These are phyloP conservation scores for human DNA, from an alignment of 2,113 vertebrate genomes.

Conservation along the genomic window GRCh38 chr5:54717501-54718000, in stretches of 20 bases:
- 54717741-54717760: neutral
- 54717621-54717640: neutral
- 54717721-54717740: neutral
- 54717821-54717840: neutral
- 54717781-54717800: neutral
- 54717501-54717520: neutral
- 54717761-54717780: neutral
- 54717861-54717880: neutral
- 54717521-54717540: neutral
- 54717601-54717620: neutral
- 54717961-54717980: neutral
- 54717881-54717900: neutral
- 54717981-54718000: neutral
- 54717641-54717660: neutral
- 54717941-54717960: neutral
- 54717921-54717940: neutral
- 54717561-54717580: neutral
- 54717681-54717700: neutral
- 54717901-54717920: neutral
- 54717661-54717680: neutral
- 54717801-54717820: neutral
- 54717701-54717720: neutral
- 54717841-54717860: neutral
- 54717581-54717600: neutral
- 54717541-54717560: neutral